Evolutionary conservation across 2,113 vertebrate genomes (phyloP).

Genomic region (Fukomys damarensis): DNA sequence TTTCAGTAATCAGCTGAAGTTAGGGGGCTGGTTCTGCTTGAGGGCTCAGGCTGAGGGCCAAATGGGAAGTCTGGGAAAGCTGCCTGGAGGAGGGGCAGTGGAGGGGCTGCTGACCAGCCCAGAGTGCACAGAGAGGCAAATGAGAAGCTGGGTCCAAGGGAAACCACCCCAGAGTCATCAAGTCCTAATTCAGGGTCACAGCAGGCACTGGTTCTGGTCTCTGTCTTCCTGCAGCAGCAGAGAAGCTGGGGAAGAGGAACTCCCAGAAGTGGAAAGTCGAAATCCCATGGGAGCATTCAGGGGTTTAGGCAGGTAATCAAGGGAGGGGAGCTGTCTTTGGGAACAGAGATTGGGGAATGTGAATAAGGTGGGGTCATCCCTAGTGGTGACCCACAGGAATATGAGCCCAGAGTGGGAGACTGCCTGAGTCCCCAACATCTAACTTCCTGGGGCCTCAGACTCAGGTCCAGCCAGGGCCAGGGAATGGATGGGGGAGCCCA

Average conservation of each 20-base stretch:
- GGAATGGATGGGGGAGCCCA: neutral
- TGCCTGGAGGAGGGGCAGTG: neutral
- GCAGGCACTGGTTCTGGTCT: neutral
- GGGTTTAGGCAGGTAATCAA: neutral
- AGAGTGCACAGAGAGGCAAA: neutral
- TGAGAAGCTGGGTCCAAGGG: slow-evolving; percentile 37
- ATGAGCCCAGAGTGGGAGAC: neutral
- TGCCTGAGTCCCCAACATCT: neutral
- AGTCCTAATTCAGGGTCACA: slow-evolving; percentile 14
- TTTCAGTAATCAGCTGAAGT: neutral
- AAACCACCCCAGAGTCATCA: neutral
- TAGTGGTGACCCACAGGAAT: neutral
- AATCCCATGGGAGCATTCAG: neutral
- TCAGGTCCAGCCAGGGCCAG: neutral
- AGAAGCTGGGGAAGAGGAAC: slow-evolving; percentile 13
- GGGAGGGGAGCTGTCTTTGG: neutral
- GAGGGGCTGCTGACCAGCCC: neutral
- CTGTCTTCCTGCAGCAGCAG: neutral
- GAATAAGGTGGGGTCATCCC: neutral
- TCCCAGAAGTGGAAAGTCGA: neutral
- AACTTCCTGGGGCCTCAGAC: neutral
- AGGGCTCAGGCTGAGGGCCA: neutral
- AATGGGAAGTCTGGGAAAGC: neutral
- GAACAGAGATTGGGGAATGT: neutral
- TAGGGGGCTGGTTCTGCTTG: neutral